A percentile compares a stretch with the other conserved stretches of the same genome.
These are phyloP conservation scores for Hymenopus coronatus DNA, from an alignment of 2,888 invertebrate genomes.

Conservation along the genomic window DNA sequence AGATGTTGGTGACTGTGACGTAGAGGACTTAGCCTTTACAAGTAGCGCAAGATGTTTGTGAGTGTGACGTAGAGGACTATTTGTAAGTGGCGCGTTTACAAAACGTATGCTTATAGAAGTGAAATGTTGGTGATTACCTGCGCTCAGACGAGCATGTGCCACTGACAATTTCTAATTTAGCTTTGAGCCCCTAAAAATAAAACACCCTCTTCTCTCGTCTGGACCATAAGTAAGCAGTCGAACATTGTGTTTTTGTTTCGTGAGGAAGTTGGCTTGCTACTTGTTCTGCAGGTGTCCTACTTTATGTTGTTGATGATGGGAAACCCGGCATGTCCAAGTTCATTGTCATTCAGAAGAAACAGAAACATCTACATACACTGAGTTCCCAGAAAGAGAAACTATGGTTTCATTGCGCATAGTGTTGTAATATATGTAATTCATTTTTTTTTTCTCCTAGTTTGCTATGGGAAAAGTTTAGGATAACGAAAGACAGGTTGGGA, in stretches of 20 bases:
- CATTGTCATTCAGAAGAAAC: neutral
- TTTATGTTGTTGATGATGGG: conserved; percentile 6
- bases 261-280: neutral
- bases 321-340: neutral
- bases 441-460: neutral
- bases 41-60: too few relatives aligned
- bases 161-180: too few relatives aligned
- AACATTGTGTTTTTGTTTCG: neutral
- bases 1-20: too few relatives aligned
- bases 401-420: neutral
- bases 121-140: too few relatives aligned
- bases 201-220: too few relatives aligned
- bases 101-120: too few relatives aligned
- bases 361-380: neutral
- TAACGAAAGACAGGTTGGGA: neutral
- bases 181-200: too few relatives aligned
- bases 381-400: neutral
- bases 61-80: too few relatives aligned
- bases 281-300: neutral
- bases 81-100: too few relatives aligned
- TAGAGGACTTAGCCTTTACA: too few relatives aligned
- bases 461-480: neutral
- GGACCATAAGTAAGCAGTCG: too few relatives aligned
- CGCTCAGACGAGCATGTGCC: too few relatives aligned
- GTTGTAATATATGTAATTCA: neutral